Conservation (phyloP, 2,797 vertebrate genomes). For the Agapornis canus region DNA sequence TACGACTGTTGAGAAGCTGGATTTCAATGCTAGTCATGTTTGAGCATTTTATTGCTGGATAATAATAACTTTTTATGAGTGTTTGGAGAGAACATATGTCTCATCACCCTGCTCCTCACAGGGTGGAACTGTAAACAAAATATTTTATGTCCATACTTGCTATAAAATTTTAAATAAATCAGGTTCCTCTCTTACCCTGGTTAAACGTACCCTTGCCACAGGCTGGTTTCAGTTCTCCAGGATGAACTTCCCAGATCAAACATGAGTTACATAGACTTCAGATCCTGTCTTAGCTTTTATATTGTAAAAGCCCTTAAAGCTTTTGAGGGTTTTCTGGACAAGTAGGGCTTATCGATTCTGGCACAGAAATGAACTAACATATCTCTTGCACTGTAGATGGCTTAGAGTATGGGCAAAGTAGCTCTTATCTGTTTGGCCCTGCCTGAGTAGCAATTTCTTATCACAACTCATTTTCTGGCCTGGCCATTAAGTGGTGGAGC, state of each 20-base stretch:
- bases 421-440: neutral
- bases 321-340: neutral
- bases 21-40: neutral
- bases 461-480: neutral
- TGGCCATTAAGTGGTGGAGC: neutral
- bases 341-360: neutral
- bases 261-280: neutral
- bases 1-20: neutral
- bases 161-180: conserved; percentile 59
- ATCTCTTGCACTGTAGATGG: neutral
- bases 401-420: neutral
- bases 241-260: neutral
- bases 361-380: neutral
- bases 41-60: conserved; percentile 4
- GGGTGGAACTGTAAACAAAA: conserved; percentile 41
- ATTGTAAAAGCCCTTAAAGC: neutral
- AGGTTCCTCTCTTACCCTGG: neutral
- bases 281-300: neutral
- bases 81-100: conserved; percentile 18
- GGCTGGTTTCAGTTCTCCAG: neutral
- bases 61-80: conserved; percentile 48
- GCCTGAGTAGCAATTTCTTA: neutral
- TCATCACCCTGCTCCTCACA: neutral
- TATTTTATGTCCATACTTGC: conserved; percentile 2
- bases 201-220: neutral